These are phyloP conservation scores for Ectemnius lituratus DNA, from an alignment of 2,888 invertebrate genomes.

Conservation along the genomic window DNA sequence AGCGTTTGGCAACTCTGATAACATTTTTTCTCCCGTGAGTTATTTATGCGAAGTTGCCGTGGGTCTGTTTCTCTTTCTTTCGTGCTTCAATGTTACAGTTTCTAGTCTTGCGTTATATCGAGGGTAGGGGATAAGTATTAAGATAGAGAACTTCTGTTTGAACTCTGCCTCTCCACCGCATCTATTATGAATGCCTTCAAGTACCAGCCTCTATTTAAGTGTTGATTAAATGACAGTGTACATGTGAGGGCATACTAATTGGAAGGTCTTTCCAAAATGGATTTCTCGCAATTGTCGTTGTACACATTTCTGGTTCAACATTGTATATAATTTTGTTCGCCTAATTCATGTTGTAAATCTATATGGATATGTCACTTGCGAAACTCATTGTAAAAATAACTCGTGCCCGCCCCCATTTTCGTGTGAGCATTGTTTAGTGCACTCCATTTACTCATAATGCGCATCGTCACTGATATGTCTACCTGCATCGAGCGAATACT, in stretches of 20 bases:
- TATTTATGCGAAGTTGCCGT: background rate
- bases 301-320: background rate
- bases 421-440: constrained; percentile 43
- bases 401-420: constrained; percentile 20
- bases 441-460: constrained; percentile 26
- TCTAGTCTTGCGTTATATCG: too few species aligned
- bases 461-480: constrained; percentile 26
- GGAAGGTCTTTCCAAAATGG: too few species aligned
- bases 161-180: too few species aligned
- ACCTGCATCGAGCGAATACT: constrained; percentile 37
- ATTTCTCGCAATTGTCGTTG: too few species aligned
- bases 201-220: too few species aligned
- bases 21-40: too few species aligned
- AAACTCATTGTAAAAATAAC: constrained; percentile 41
- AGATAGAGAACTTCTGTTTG: too few species aligned
- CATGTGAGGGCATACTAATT: too few species aligned
- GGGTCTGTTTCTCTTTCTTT: background rate
- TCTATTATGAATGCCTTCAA: too few species aligned
- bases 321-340: constrained; percentile 46
- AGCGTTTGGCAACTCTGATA: too few species aligned
- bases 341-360: constrained; percentile 42
- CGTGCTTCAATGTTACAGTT: background rate
- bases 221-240: too few species aligned
- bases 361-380: constrained; percentile 36
- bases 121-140: too few species aligned